Conservation (phyloP, 1,140 invertebrate genomes). For the Brachionus paranguensis region DNA sequence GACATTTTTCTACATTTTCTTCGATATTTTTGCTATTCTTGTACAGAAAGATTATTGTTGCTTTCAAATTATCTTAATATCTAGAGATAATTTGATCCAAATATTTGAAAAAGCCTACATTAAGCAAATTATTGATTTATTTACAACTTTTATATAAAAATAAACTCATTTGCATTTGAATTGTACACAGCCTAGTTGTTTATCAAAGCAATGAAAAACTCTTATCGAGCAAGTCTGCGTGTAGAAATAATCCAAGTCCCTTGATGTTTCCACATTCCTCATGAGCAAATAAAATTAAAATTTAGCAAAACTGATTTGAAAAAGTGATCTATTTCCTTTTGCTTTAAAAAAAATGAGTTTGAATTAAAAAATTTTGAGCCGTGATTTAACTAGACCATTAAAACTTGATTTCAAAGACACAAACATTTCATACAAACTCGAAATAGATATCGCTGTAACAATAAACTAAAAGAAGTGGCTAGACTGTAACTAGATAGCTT, state of each 20-base stretch:
- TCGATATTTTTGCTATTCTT: no score
- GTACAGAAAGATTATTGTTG: no score
- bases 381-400: background rate
- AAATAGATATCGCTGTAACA: background rate
- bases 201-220: background rate
- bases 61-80: background rate
- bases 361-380: background rate
- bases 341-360: background rate
- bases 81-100: background rate
- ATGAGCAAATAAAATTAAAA: background rate
- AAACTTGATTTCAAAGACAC: background rate
- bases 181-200: background rate
- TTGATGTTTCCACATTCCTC: background rate
- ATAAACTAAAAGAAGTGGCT: background rate
- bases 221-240: background rate
- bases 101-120: background rate
- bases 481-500: conserved; percentile 14
- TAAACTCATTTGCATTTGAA: background rate
- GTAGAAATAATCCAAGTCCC: background rate
- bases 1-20: no score
- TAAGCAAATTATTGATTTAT: background rate
- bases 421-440: background rate
- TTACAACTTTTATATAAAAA: background rate
- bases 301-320: no score
- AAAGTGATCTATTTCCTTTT: no score